Percentiles rank a stretch among this genome's conserved stretches.
These are phyloP conservation scores for Artemisiospiza belli DNA, from an alignment of 2,113 vertebrate genomes.

Conservation along the genomic window DNA sequence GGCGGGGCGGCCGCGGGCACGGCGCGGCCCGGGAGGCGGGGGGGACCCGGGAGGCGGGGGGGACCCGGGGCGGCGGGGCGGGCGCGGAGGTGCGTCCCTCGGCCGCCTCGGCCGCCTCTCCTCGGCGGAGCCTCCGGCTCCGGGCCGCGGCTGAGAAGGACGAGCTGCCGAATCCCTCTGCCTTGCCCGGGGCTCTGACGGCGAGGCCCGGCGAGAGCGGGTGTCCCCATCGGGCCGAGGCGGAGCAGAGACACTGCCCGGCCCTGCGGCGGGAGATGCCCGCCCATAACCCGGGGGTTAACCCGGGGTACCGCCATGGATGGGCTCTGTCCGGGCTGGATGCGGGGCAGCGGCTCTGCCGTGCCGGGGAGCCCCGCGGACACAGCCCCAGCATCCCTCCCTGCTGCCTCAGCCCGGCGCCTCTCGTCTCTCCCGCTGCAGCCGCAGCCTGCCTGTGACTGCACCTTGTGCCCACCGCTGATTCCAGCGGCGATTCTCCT, in stretches of 20 bases:
- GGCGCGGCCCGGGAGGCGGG: too few species aligned
- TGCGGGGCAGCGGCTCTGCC: fast-evolving
- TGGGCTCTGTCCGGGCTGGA: fast-evolving
- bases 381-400: background rate
- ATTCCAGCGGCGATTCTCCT: background rate
- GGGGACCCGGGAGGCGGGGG: too few species aligned
- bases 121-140: background rate
- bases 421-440: background rate
- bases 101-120: background rate
- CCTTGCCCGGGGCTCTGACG: background rate
- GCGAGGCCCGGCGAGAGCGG: background rate
- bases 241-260: background rate
- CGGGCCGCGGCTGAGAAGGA: background rate
- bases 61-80: too few species aligned
- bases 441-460: background rate
- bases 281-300: fast-evolving
- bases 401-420: fast-evolving
- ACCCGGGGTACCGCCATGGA: fast-evolving
- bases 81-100: background rate
- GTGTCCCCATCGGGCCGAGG: background rate
- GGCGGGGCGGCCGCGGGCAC: too few species aligned
- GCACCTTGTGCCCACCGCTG: fast-evolving
- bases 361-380: fast-evolving
- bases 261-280: background rate
- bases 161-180: background rate